Evolutionary conservation across 2,797 vertebrate species (phyloP), one percentile per base, ranked within the genome.

Genomic region (Sebastes vulpes): DNA sequence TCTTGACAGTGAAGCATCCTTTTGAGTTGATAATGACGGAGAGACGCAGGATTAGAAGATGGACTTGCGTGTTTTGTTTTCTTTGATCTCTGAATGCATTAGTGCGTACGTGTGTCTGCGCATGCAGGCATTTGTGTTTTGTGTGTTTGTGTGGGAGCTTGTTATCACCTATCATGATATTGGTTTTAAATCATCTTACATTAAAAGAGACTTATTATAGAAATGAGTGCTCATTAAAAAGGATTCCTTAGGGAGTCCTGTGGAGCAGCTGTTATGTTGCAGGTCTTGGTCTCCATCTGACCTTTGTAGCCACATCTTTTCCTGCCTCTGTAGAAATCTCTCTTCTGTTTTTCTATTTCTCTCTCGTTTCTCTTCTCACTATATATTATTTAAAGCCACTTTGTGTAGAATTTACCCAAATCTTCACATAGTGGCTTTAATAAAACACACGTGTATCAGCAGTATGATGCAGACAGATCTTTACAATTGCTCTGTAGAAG

Each of bases 11-110:
- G 57, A 81, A 77, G 65, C 31, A n/a, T 69, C 68, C 54, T 71
- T 77, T 68, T 54, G 74, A 85, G 66, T 71, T 67, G 54, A 60
- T 79, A 77, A 85, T 81, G 70, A 79, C 60, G 52, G 21, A 56
- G 67, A 77, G 53, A 71, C 2, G 1, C 57, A 53, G 64, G 64
- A 61, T 72, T 57, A 82, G 58, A 71, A 60, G 48, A 60, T 60
- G 42, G 77, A 68, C 67, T 63, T 46, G 32, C 58, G n/a, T 46
- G 64, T 7, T 25, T 60, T 48, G 54, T 28, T 53, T 46, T 25
- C 81, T 86, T 87, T 88, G 75, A 85, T 89, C 78, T 82, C 16
- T 79, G 65, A 75, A 78, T 77, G 52, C 20, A 53, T 67, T 57
- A 70, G 57, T 80, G 68, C 61, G 61, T 31, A 11, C 2, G 38